A percentile compares a stretch with the other conserved stretches of the same genome.
These are phyloP conservation scores for Penaeus monodon DNA, from an alignment of 2,888 invertebrate species.

Conservation along the genomic window DNA sequence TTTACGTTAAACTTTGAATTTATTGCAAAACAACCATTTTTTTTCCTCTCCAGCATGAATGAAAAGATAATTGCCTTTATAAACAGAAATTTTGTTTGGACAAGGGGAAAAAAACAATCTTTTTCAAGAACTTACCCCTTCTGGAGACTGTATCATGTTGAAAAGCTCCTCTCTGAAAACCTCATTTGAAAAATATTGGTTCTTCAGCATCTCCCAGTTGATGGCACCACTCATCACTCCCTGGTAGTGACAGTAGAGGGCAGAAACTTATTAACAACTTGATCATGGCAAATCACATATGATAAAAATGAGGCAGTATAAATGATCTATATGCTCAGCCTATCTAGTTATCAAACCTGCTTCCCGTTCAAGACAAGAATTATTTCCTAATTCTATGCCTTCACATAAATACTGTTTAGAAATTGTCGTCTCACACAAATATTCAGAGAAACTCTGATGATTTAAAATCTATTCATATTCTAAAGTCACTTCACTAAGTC, in stretches of 20 bases:
- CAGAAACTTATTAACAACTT: neutral
- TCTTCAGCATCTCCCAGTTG: conserved; percentile 91
- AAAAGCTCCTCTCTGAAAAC: conserved; percentile 85
- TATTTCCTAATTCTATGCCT: neutral
- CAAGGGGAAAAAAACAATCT: conserved; percentile 67
- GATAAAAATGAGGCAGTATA: no score
- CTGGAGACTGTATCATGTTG: conserved; percentile 81
- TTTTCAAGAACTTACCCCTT: conserved; percentile 51
- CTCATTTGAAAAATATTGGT: conserved; percentile 86
- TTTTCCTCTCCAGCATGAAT: neutral
- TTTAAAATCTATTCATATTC: no score
- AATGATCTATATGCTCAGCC: no score
- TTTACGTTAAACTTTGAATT: no score
- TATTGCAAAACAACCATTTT: no score
- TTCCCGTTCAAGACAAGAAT: neutral
- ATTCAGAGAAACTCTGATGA: no score
- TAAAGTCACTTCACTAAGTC: no score
- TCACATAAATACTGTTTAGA: no score
- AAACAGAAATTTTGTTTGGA: neutral
- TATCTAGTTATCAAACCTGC: no score
- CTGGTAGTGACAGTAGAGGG: conserved; percentile 71
- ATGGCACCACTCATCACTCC: conserved; percentile 96
- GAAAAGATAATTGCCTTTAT: neutral
- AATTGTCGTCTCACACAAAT: no score
- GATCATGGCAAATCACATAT: neutral